Evolutionary conservation across 2,113 vertebrate species (phyloP).

Genomic region (Psephotus haematonotus): DNA sequence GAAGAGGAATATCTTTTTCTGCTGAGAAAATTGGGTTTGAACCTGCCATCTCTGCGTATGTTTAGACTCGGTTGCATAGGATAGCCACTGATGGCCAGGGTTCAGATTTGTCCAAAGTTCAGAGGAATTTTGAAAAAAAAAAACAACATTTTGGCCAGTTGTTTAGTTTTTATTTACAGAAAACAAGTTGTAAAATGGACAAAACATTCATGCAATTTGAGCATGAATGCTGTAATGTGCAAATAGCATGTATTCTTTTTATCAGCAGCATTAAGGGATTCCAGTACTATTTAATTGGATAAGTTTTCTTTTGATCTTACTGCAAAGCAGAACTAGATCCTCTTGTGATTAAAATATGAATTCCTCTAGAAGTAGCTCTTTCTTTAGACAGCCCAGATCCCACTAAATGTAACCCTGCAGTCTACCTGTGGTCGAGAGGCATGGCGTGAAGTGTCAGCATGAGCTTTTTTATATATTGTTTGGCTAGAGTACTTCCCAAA

Average conservation of each 20-base stretch:
- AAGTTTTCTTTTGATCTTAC: neutral
- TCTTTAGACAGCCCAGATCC: neutral
- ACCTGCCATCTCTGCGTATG: neutral
- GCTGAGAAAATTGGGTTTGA: neutral
- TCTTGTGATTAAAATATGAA: neutral
- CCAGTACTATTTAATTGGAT: neutral
- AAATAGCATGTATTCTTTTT: neutral
- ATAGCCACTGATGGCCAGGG: neutral
- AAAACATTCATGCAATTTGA: neutral
- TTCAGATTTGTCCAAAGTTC: neutral
- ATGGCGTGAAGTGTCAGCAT: neutral
- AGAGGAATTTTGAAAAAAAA: neutral
- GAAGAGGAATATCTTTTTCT: neutral
- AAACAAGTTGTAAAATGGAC: neutral
- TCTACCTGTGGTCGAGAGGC: neutral
- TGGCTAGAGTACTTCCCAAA: neutral
- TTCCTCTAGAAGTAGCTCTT: neutral
- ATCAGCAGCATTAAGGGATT: neutral
- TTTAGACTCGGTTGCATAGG: neutral
- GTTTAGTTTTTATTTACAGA: neutral
- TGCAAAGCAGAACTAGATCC: neutral
- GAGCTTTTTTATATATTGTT: neutral
- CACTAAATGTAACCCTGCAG: neutral
- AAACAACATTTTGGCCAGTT: neutral
- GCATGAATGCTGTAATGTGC: neutral